Conservation (phyloP, 2,797 vertebrate species). For the Cirrhinus molitorella region DNA sequence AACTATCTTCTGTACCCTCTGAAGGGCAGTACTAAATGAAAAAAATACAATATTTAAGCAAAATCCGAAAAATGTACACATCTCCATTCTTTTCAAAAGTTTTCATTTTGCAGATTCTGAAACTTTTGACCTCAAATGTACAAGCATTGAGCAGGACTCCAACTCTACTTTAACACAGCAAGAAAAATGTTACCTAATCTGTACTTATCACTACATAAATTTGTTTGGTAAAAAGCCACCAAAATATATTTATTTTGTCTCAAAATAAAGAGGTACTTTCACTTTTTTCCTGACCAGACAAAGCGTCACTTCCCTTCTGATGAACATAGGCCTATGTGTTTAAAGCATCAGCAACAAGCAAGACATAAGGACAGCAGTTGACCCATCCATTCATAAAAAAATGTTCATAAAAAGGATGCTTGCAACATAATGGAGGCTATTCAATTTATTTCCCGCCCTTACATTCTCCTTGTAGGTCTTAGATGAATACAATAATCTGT, state of each 20-base stretch:
- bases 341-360: not conserved
- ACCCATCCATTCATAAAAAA: not conserved
- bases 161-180: not conserved
- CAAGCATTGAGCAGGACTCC: not conserved
- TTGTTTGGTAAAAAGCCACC: not conserved
- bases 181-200: not conserved
- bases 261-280: not conserved
- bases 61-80: too few relatives aligned
- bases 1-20: too few relatives aligned
- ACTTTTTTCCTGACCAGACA: not conserved
- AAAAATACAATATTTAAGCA: too few relatives aligned
- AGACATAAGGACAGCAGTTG: not conserved
- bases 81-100: too few relatives aligned
- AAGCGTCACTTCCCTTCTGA: not conserved
- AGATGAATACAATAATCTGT: not conserved
- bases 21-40: too few relatives aligned
- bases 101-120: too few relatives aligned
- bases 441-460: slow-evolving; percentile 6
- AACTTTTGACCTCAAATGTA: too few relatives aligned
- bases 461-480: not conserved
- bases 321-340: not conserved
- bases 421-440: not conserved
- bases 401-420: slow-evolving; percentile 1
- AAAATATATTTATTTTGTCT: too few relatives aligned
- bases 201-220: not conserved